Base-by-base conservation (phyloP, 2,113 vertebrate species). In the Eolophus roseicapilla region DNA sequence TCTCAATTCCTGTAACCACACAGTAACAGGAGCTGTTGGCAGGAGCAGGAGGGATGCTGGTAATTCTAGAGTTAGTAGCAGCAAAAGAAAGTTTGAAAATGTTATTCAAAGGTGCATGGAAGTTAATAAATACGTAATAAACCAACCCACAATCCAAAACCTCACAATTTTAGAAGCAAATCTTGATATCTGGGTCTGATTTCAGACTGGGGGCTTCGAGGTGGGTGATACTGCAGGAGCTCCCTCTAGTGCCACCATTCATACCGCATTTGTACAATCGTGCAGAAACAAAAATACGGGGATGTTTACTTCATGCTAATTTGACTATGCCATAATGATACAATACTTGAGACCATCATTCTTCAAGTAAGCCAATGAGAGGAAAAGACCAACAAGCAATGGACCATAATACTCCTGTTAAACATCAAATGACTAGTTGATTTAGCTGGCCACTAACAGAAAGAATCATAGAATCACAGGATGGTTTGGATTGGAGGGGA, bases 191-290 rank as follows among this genome's bases (percentile, higher is more conserved):
- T 3, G 13, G 20, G 3, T 41, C 37, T 2, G 49, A 11, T 71
- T 75, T 28, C 55, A 46, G 37, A 11, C 0, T 5, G 52, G 76
- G 33, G 83, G 6, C 50, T 77, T 11, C 8, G 69, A 17, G 68
- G 64, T 74, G 55, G 86, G 81, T 4, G 27, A 46, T 93, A 88
- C 79, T 91, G 84, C 85, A 31, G 20, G 86, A 82, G 86, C 91
- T 95, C 89, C 86, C 89, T 75, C 86, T 91, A 60, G 77, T 68
- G 86, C 73, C 60, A 17, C 46, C 18, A 0, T 10, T 60, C 17
- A 7, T 21, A 35, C 75, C n/a, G 89, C 44, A 3, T 50, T 44
- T 20, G 28, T 25, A 11, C 46, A 16, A 3, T 23, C 8, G 19
- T 7, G 65, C 37, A 9, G 29, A 27, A 33, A 8, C 1, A 2